phyloP scores from a whole-genome alignment of 2,113 vertebrate species.

The Sphyrna mokarran region DNA sequence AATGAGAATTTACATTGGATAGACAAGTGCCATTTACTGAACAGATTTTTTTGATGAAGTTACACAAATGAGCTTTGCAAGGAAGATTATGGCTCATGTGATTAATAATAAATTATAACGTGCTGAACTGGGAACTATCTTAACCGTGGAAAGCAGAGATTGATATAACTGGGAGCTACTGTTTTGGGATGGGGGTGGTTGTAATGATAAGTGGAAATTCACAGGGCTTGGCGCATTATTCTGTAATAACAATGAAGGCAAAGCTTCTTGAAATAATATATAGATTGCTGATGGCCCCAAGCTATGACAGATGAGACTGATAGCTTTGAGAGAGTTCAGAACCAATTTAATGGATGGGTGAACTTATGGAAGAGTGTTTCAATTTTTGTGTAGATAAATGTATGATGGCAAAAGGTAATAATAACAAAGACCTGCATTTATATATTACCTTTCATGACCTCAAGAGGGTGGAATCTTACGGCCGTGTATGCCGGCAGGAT shows the following conservation, averaged over 20 bases:
- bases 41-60: background rate
- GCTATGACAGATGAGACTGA: background rate
- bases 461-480: too few relatives aligned
- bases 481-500: too few relatives aligned
- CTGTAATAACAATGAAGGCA: background rate
- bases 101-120: background rate
- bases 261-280: constrained; percentile 12
- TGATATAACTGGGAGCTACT: background rate
- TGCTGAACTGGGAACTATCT: background rate
- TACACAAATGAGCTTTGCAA: background rate
- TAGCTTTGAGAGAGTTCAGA: background rate
- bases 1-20: background rate
- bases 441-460: background rate
- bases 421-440: background rate
- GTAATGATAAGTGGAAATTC: background rate
- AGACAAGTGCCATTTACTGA: background rate
- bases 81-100: background rate
- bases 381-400: background rate
- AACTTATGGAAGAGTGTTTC: background rate
- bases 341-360: background rate
- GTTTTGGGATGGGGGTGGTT: background rate
- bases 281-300: background rate
- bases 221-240: background rate
- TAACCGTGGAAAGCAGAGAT: background rate
- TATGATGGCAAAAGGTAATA: background rate